Percentiles rank a stretch among this genome's conserved stretches.
Conservation (phyloP, 1,140 invertebrate species). For the Centruroides vittatus region DNA sequence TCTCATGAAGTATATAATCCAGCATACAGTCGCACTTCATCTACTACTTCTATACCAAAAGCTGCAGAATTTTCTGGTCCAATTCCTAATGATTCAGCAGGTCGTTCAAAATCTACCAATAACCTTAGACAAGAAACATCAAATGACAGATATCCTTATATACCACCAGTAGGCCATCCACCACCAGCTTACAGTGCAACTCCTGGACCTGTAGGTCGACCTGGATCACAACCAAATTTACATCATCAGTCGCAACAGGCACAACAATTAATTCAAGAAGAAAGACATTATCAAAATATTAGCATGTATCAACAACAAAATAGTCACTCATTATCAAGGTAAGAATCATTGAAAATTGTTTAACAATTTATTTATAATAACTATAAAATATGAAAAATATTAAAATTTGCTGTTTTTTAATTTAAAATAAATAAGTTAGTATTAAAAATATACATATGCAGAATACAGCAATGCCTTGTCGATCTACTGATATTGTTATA, state of each 20-base stretch:
- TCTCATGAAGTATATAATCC: conserved; percentile 51
- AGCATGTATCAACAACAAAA: conserved; percentile 19
- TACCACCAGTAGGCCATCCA: conserved; percentile 15
- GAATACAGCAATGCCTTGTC: too few relatives aligned
- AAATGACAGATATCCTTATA: conserved; percentile 5
- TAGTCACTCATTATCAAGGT: neutral
- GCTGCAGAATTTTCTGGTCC: conserved; percentile 2
- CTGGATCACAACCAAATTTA: conserved; percentile 17
- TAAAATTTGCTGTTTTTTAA: too few relatives aligned
- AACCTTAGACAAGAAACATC: conserved; percentile 8
- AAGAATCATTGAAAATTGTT: too few relatives aligned
- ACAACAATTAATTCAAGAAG: conserved; percentile 17
- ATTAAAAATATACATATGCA: too few relatives aligned
- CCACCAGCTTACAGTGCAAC: conserved; percentile 9
- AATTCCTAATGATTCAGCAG: neutral
- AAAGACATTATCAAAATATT: conserved; percentile 24
- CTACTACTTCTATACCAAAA: conserved; percentile 30
- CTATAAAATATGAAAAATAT: too few relatives aligned
- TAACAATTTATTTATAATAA: too few relatives aligned
- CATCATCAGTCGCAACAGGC: conserved; percentile 17
- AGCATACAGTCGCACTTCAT: conserved; percentile 50
- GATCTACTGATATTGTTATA: too few relatives aligned
- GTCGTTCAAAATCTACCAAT: conserved; percentile 9
- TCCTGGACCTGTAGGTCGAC: conserved; percentile 4
- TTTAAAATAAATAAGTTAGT: too few relatives aligned